These are phyloP conservation scores for Philereme transversata DNA, from an alignment of 2,888 invertebrate species.

Conservation along the genomic window DNA sequence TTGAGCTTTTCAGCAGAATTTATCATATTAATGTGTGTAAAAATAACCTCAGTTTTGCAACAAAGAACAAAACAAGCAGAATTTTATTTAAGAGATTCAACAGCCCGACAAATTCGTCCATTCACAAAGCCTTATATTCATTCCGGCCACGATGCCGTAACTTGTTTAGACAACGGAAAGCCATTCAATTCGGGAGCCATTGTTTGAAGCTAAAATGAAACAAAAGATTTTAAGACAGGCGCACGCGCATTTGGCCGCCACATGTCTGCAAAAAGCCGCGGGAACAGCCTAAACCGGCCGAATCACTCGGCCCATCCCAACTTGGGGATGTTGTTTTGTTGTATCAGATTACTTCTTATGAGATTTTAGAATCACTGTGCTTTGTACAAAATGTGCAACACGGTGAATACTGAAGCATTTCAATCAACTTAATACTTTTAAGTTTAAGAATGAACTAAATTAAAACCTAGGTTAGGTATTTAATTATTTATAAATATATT, in stretches of 20 bases:
- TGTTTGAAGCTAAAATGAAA: slow-evolving; percentile 44
- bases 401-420: too few species aligned
- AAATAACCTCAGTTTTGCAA: background rate
- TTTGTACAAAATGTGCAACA: too few species aligned
- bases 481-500: too few species aligned
- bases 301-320: slow-evolving; percentile 32
- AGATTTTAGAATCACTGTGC: background rate
- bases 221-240: slow-evolving; percentile 45
- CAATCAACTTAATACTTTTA: too few species aligned
- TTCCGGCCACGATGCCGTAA: slow-evolving; percentile 41
- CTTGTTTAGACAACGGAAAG: slow-evolving; percentile 47
- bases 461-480: too few species aligned
- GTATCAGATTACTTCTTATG: slow-evolving; percentile 4
- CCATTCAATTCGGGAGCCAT: slow-evolving; percentile 54
- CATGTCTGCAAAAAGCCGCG: slow-evolving; percentile 65
- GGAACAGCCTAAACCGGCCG: slow-evolving; percentile 50
- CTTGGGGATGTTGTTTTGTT: slow-evolving; percentile 11
- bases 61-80: slow-evolving; percentile 18
- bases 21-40: too few species aligned
- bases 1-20: too few species aligned
- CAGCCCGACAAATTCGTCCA: slow-evolving; percentile 35
- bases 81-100: slow-evolving; percentile 33
- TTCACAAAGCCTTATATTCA: slow-evolving; percentile 44
- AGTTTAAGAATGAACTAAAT: too few species aligned
- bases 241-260: slow-evolving; percentile 69